A percentile compares a stretch with the other conserved stretches of the same genome.
These are phyloP conservation scores for Pteromalus puparum DNA, from an alignment of 1,140 invertebrate species.

Conservation along the genomic window DNA sequence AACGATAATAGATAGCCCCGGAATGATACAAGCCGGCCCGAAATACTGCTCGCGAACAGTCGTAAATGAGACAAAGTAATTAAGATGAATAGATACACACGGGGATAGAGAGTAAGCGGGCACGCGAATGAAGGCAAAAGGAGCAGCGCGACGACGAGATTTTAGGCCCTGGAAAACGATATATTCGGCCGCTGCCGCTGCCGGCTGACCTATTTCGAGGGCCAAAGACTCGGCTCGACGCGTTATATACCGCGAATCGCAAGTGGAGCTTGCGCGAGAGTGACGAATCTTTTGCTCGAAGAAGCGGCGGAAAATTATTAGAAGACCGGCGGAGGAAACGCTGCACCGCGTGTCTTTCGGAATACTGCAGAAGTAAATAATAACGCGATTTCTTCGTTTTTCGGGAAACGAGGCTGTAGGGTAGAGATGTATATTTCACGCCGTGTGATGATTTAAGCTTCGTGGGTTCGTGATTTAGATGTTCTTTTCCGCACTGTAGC, in stretches of 20 bases:
- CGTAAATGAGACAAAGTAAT: conserved; percentile 44
- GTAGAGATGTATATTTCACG: no score
- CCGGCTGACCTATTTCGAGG: conserved; percentile 60
- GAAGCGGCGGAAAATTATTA: conserved; percentile 47
- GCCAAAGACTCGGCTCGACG: background rate
- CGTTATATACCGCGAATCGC: conserved; percentile 27
- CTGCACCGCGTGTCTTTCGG: background rate
- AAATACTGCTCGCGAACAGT: conserved; percentile 52
- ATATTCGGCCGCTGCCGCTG: conserved; percentile 56
- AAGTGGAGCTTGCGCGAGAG: conserved; percentile 39
- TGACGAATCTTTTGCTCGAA: conserved; percentile 62
- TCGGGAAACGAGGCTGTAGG: background rate
- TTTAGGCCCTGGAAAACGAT: conserved; percentile 57
- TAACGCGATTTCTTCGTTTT: background rate
- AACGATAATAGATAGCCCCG: background rate
- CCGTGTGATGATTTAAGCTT: background rate
- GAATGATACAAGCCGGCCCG: conserved; percentile 33
- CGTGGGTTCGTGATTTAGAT: background rate
- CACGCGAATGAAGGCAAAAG: background rate
- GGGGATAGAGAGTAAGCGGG: background rate
- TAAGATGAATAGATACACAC: conserved; percentile 25
- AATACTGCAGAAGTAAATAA: background rate
- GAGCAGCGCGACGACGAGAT: conserved; percentile 17
- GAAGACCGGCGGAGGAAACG: background rate
- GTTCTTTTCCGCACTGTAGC: background rate